Evolutionary conservation across 2,888 invertebrate species (phyloP), one percentile per base, ranked within the genome.

Genomic region (Oxyteleia sp.): DNA sequence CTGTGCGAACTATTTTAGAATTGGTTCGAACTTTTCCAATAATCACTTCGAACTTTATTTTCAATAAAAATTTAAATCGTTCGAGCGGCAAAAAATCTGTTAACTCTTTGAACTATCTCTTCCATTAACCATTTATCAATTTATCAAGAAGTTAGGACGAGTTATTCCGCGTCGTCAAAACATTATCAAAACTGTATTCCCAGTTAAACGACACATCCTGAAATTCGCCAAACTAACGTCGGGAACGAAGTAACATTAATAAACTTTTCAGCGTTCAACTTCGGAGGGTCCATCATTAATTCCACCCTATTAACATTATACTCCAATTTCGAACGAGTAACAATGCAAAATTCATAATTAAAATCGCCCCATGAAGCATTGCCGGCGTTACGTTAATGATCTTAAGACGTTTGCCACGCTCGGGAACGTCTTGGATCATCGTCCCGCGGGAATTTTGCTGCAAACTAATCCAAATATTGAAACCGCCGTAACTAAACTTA

Each of bases 401-500:
- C 13, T 13, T 18, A 51, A 69, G 68, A 61, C 59, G 45, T 45
- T 43, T n/a, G 41, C 15, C 15, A 38, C 1, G 7, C 16, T 41
- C 7, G 41, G 5, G 41, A 15, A 41, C 35, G 43, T 61, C 69
- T 68, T 61, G 53, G 29, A 63, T 78, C 61, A 53, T 38, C 61
- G 61, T 69, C 78, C 64, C 47, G 23, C 4, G 71, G 49, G 71
- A 55, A 23, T 29, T 13, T 3, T 26, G 29, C 35, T 38, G 8
- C 53, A 64, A 71, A 69, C 71, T 71, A 79, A 71, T 79, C 23
- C 64, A 63, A 79, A 71, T 68, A 71, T 69, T 49, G 75, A 66
- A 75, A 66, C 57, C 66, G 4, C 23, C 26, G 49, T 18, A 49
- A 55, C 38, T 74, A 18, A 61, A 61, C 61, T 59, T 63, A 68